phyloP scores from a whole-genome alignment of 1,140 invertebrate genomes.

The Pygmarrhopalites habei region DNA sequence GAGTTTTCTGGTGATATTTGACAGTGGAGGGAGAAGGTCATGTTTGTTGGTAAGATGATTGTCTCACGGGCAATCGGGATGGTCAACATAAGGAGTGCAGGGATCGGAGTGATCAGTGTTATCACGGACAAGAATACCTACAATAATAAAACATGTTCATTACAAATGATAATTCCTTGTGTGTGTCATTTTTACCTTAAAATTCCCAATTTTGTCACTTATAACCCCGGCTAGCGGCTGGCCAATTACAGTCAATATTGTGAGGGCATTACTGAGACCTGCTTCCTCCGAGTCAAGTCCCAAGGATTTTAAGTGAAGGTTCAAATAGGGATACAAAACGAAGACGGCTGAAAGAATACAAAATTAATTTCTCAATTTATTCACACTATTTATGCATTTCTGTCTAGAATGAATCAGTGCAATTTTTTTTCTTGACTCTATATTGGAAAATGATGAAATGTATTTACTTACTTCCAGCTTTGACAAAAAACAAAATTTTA shows the following conservation, averaged over 20 bases:
- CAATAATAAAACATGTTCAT: not conserved
- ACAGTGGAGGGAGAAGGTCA: slow-evolving; percentile 53
- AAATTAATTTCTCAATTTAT: slow-evolving; percentile 9
- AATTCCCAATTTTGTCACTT: slow-evolving; percentile 70
- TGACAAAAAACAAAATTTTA: slow-evolving; percentile 66
- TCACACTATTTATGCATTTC: too few species aligned
- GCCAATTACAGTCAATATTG: slow-evolving; percentile 66
- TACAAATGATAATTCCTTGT: not conserved
- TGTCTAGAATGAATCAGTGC: too few species aligned
- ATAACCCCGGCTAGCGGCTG: slow-evolving; percentile 66
- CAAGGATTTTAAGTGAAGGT: slow-evolving; percentile 74
- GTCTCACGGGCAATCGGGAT: slow-evolving; percentile 62
- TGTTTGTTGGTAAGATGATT: slow-evolving; percentile 53
- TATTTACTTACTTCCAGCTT: slow-evolving; percentile 62
- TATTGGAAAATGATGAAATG: not conserved
- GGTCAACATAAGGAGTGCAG: slow-evolving; percentile 57
- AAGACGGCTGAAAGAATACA: slow-evolving; percentile 52
- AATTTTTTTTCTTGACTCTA: too few species aligned
- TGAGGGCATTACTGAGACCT: slow-evolving; percentile 73
- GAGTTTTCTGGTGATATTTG: not conserved
- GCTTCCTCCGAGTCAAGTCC: slow-evolving; percentile 75
- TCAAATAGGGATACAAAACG: slow-evolving; percentile 72
- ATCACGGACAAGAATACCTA: slow-evolving; percentile 62
- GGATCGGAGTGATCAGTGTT: slow-evolving; percentile 57
- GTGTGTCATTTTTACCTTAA: slow-evolving; percentile 51